Evolutionary conservation across 35 echinoderm and acorn worm genomes (phyloP), one percentile per base, ranked within the genome.

Genomic region (Ptychodera flava): DNA sequence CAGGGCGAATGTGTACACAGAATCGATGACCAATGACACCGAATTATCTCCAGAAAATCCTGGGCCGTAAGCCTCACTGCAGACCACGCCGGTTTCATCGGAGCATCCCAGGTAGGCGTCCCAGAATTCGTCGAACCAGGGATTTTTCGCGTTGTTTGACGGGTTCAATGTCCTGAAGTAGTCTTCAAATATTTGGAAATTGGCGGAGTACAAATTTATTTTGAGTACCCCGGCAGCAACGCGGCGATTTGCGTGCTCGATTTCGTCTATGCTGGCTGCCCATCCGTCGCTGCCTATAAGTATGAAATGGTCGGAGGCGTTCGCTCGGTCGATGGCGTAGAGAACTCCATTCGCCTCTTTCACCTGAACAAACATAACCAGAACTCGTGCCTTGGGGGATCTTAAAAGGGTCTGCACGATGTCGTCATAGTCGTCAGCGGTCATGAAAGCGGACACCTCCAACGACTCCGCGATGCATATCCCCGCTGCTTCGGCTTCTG

Each of bases 241-340:
- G 2, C 33, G 34, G 0, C 79, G 34, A 33, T 94, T 87, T 0
- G 52, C 36, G 12, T 32, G n/a, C 10, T 90, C 75, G 16, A 90
- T 87, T 36, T 93, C 92, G 0, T 84, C 79, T 1, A 93, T 90
- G 38, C 86, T 93, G 79, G 89, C 79, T 36, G 87, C 92, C 92
- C 92, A 93, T 2, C 86, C 88, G 89, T 93, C 92, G 35, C 92
- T 93, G 15, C 92, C 92, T 0, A 93, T 87, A 16, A 93, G 36
- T 36, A 90, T 88, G 30, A 86, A 80, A 78, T 87, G 79, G 16
- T 84, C 88, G 33, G 36, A 32, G 16, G 85, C 38, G 0, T 31
- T 35, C 31, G 33, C 76, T 33, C 76, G 36, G 1, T 79, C 86
- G 31, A 93, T 35, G 1, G 88, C 83, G 0, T 31, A 32, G 1